Base-by-base conservation (phyloP, 2,888 invertebrate species). In the Schrankia costaestrigalis region DNA sequence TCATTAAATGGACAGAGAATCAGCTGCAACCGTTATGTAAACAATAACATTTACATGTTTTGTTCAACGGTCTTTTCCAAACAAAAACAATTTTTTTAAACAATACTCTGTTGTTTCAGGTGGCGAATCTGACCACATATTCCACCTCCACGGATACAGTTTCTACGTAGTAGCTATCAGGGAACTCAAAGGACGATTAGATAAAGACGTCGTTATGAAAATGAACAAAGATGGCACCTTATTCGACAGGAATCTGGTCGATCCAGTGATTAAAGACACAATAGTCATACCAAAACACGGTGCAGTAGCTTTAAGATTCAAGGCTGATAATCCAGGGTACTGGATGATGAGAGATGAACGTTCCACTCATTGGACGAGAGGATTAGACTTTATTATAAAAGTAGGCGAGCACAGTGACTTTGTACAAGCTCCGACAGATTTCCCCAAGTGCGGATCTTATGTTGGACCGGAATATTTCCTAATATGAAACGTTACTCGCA, bases 331-430 rank as follows among this genome's bases (percentile, higher is more conserved):
- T 78, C 93, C 94, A 57, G 95, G 95, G 8, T 93, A 91, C 56
- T 95, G 95, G 95, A 89, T 95, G 75, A 88, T 95, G 70, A 91
- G 94, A 52, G 94, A 95, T 53, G 94, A 94, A 67, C 89, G 92
- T 30, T 91, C 93, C 0, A 89, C 90, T 11, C 92, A 93, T 49
- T 93, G 94, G 91, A 93, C 93, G 0, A 89, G 93, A 46, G 95
- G 95, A 0, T 80, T 95, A 67, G 93, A 93, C 45, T 89, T 94
- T 35, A 89, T 95, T 14, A 71, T 95, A 9, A 92, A 94, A 76
- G 93, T 95, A 2, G 94, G 95, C 0, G 89, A 91, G 26, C 63
- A 81, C 17, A 70, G 80, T 11, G 91, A 95, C 58, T 91, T 94
- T 72, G 90, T 91, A 0, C 72, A 89, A 28, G 88, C 91, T 0